Base-by-base conservation (phyloP, 2,797 vertebrate genomes). In the Trematomus bernacchii region DNA sequence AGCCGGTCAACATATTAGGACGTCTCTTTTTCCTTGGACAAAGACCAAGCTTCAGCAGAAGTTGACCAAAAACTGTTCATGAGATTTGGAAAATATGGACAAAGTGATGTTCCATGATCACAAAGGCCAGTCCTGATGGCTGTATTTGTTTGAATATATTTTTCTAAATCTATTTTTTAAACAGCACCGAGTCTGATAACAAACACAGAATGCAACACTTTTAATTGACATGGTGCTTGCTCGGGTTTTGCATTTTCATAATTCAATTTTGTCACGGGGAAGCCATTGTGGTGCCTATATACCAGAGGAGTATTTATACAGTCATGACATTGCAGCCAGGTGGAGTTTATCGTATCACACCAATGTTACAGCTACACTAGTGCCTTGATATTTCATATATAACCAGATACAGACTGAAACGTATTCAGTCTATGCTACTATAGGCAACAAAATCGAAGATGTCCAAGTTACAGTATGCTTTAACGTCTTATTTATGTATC, bases 381-480 rank as follows among this genome's bases (percentile, higher is more conserved):
- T 99, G 98, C 98, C 98, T 99, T 98, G 93, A 96, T 91, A 95
- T 93, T 94, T 95, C 91, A 92, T 76, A 37, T 37, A 82, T 89
- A 88, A 93, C 88, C 92, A 83, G 82, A 84, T 84, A 76, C 48
- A 59, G 62, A 85, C 52, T 53, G 19, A 71, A 73, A 65, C 66
- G 69, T 68, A 73, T 79, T 76, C 66, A 65, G 87, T 76, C 74
- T 84, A 43, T 85, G 37, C 55, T 44, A 65, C 43, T 55, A 65
- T 54, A 71, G 55, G 23, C 73, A 57, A 75, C 66, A 66, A 58
- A 65, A 53, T 62, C 42, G 50, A 89, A 79, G 73, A 91, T 85
- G 80, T 91, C 76, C 53, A 23, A 47, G 44, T 78, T 83, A 50
- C 44, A 12, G 6, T 84, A 71, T 76, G 59, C 79, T 76, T 58